phyloP scores from a whole-genome alignment of 2,888 invertebrate species.

The Temnothorax unifasciatus region DNA sequence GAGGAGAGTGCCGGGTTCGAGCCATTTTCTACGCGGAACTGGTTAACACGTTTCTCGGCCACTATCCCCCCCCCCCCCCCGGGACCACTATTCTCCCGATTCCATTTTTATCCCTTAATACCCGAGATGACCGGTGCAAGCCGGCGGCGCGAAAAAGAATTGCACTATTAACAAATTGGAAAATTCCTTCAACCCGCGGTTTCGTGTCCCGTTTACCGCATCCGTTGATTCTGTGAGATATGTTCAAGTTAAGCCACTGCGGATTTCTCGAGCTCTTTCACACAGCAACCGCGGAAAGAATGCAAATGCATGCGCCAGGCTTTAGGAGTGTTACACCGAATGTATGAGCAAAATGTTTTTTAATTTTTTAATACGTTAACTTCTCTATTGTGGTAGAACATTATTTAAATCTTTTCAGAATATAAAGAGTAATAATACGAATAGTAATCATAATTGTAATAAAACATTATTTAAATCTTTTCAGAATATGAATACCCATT shows the following conservation, averaged over 20 bases:
- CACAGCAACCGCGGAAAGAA: not conserved
- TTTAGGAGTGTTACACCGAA: not conserved
- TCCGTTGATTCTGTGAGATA: conserved; percentile 31
- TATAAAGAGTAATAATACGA: not conserved
- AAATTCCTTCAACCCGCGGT: conserved; percentile 21
- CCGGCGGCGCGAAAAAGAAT: not conserved
- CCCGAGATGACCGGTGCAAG: conserved; percentile 29
- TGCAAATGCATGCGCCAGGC: conserved; percentile 31
- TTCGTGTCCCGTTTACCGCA: conserved; percentile 5
- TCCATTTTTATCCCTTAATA: conserved; percentile 65
- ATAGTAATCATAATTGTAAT: not conserved
- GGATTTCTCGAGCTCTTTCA: not conserved
- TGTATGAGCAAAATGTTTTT: not conserved
- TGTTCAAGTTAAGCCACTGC: conserved; percentile 26
- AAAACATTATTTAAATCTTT: conserved; percentile 11
- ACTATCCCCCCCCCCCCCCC: too few relatives aligned
- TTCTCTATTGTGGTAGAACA: not conserved
- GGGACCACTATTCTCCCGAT: conserved; percentile 32
- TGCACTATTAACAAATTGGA: conserved; percentile 56
- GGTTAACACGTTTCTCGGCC: conserved; percentile 16
- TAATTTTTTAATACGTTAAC: not conserved
- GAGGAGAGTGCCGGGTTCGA: conserved; percentile 45
- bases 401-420: conserved; percentile 8
- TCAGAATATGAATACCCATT: not conserved
- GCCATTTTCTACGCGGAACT: conserved; percentile 48